Evolutionary conservation across 2,113 vertebrate genomes (phyloP).

Genomic region (Lophotis ruficrista): DNA sequence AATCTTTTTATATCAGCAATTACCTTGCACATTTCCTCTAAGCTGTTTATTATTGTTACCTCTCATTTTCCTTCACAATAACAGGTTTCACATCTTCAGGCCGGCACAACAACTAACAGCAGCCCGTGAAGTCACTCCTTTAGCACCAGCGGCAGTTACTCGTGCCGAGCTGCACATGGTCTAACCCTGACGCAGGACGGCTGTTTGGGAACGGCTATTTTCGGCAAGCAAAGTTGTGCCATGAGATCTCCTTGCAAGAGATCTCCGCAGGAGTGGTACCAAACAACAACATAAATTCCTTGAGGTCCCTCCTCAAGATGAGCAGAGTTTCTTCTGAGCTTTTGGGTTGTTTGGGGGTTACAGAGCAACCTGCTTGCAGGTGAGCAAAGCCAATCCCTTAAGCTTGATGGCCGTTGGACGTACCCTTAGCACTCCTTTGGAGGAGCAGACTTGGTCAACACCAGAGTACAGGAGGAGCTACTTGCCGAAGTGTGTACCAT

Average conservation of each 20-base stretch:
- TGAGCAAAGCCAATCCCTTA: background rate
- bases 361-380: background rate
- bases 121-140: background rate
- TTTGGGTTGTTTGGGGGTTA: background rate
- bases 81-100: background rate
- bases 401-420: background rate
- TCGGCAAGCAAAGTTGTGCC: background rate
- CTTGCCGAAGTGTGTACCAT: fast-evolving
- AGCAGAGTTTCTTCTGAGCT: background rate
- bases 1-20: slow-evolving; percentile 28
- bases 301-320: background rate
- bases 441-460: background rate
- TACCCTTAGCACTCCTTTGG: background rate
- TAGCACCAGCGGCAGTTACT: background rate
- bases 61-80: background rate
- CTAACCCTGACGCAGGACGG: background rate
- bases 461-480: background rate
- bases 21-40: background rate
- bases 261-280: background rate
- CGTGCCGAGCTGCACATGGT: fast-evolving
- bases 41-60: background rate
- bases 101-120: background rate
- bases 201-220: background rate
- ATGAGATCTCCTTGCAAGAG: background rate
- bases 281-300: background rate